phyloP scores from a whole-genome alignment of 2,113 vertebrate species.

The Steatornis caripensis region DNA sequence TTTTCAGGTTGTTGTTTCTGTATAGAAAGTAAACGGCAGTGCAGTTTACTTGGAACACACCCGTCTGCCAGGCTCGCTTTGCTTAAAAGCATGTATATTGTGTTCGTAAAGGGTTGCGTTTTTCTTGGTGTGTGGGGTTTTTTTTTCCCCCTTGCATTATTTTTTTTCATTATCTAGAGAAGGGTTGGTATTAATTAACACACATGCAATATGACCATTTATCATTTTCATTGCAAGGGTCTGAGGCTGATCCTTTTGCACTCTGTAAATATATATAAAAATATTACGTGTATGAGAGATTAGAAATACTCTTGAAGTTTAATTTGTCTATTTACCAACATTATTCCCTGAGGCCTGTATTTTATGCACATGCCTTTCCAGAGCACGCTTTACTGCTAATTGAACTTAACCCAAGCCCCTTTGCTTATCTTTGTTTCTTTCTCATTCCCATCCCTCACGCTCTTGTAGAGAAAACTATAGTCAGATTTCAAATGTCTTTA shows the following conservation, averaged over 20 bases:
- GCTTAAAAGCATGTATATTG: conserved; percentile 18
- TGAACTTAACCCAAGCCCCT: not conserved
- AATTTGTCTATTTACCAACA: conserved; percentile 24
- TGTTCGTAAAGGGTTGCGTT: not conserved
- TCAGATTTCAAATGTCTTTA: not conserved
- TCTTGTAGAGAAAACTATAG: not conserved
- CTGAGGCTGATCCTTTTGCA: not conserved
- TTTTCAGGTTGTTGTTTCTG: conserved; percentile 4
- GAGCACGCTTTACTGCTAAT: not conserved
- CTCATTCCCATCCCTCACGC: not conserved
- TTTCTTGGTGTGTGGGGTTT: not conserved
- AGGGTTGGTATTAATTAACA: conserved; percentile 16
- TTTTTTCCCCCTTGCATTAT: not conserved
- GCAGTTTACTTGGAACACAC: conserved; percentile 4
- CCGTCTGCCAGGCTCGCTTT: not conserved
- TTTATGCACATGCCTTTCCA: not conserved
- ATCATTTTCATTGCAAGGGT: not conserved
- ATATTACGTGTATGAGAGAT: not conserved
- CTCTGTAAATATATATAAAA: not conserved
- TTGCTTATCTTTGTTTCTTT: not conserved
- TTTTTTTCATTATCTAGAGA: not conserved
- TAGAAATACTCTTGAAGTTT: conserved; percentile 1
- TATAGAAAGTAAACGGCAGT: not conserved
- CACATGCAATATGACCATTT: not conserved
- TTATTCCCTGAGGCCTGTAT: not conserved